phyloP scores from a whole-genome alignment of 2,113 vertebrate genomes.

The Ictalurus furcatus region DNA sequence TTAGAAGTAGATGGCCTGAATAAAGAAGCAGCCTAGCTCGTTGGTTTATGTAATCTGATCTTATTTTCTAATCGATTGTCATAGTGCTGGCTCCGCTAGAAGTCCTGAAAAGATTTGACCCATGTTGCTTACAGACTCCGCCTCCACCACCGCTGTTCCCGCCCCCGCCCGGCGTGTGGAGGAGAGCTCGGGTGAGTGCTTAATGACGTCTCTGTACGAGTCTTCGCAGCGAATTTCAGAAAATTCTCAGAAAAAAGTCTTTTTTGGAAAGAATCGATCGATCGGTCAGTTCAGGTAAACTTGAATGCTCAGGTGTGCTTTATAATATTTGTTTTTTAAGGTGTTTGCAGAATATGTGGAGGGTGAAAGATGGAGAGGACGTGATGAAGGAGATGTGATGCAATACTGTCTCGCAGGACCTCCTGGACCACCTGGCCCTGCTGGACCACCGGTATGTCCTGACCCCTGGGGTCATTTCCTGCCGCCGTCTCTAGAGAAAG shows the following conservation, averaged over 20 bases:
- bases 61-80: neutral
- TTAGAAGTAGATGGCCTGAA: too few relatives aligned
- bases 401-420: conserved; percentile 65
- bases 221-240: neutral
- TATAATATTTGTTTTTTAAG: conserved; percentile 10
- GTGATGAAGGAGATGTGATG: conserved; percentile 37
- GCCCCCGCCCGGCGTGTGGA: conserved; percentile 78
- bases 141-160: conserved; percentile 88
- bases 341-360: neutral
- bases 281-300: neutral
- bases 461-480: too few relatives aligned
- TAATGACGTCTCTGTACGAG: neutral
- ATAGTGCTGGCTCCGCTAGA: conserved; percentile 57
- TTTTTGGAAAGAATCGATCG: neutral
- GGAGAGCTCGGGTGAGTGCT: conserved; percentile 54
- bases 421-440: conserved; percentile 69
- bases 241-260: too few relatives aligned
- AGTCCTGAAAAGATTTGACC: conserved; percentile 72
- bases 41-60: too few relatives aligned
- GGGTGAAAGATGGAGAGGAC: conserved; percentile 36
- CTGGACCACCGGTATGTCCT: conserved; percentile 80
- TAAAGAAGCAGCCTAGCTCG: too few relatives aligned
- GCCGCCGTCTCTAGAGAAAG: too few relatives aligned
- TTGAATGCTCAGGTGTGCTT: neutral
- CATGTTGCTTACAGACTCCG: conserved; percentile 74